These are phyloP conservation scores for Thamnaconus septentrionalis DNA, from an alignment of 2,113 vertebrate species.

Conservation along the genomic window DNA sequence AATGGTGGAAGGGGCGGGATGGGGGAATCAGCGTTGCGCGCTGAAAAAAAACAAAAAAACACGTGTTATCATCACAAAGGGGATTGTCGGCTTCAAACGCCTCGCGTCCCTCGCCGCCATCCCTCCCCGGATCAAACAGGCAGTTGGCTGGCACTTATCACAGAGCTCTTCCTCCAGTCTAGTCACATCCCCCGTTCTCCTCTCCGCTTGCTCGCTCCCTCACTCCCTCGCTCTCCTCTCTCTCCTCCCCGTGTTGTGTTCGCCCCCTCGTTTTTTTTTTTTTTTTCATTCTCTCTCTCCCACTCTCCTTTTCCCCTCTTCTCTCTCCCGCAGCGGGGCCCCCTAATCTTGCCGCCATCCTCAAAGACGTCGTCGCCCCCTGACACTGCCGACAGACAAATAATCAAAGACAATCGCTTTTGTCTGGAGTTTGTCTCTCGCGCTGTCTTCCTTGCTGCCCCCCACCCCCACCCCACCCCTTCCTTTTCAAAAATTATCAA, in stretches of 20 bases:
- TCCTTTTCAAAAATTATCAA: constrained; percentile 36
- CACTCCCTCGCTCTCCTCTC: constrained; percentile 18
- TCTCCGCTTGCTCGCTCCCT: constrained; percentile 47
- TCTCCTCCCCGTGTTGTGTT: constrained; percentile 19
- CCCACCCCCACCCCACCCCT: background rate
- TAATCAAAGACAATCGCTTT: constrained; percentile 66
- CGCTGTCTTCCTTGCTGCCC: constrained; percentile 7
- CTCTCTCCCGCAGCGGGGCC: constrained; percentile 46
- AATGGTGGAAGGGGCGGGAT: constrained; percentile 56
- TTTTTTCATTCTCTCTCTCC: too few species aligned
- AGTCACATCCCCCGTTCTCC: constrained; percentile 55
- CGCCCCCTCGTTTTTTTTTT: too few species aligned
- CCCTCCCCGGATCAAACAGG: constrained; percentile 76
- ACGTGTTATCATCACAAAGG: constrained; percentile 79
- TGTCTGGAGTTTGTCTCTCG: constrained; percentile 58
- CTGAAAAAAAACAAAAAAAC: constrained; percentile 58
- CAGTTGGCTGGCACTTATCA: constrained; percentile 72
- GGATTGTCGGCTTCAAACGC: constrained; percentile 77
- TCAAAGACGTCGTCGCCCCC: constrained; percentile 45
- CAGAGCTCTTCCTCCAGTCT: constrained; percentile 49
- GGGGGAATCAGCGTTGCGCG: constrained; percentile 59
- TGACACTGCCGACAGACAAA: constrained; percentile 58
- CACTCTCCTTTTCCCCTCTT: constrained; percentile 24
- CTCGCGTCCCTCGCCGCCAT: constrained; percentile 72
- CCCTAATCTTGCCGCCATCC: constrained; percentile 66